Percentiles rank a stretch among this genome's conserved stretches.
These are phyloP conservation scores for Mobula birostris DNA, from an alignment of 2,113 vertebrate genomes.

Conservation along the genomic window DNA sequence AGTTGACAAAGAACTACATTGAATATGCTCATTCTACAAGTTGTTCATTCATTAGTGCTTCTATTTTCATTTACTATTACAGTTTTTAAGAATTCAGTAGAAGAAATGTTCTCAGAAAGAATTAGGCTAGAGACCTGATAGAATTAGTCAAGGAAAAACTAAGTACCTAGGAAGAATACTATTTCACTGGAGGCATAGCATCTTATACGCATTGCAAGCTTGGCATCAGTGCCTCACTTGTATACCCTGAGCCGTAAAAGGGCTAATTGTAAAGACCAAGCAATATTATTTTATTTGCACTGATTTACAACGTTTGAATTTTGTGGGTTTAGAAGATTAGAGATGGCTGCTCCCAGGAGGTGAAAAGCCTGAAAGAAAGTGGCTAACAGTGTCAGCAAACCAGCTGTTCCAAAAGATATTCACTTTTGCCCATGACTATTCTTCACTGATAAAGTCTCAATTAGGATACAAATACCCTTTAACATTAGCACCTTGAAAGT, in stretches of 20 bases:
- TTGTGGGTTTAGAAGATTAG: neutral
- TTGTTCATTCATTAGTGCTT: neutral
- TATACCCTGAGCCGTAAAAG: neutral
- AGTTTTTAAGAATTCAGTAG: neutral
- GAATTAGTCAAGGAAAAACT: neutral
- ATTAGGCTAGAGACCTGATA: neutral
- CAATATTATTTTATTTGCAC: neutral
- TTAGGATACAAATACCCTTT: neutral
- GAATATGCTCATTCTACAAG: neutral
- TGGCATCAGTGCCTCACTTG: neutral
- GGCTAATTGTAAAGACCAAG: neutral
- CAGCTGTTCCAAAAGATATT: too few species aligned
- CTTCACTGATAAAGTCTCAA: slow-evolving; percentile 5
- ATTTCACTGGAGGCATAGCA: neutral
- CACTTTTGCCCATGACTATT: too few species aligned
- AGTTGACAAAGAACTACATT: neutral
- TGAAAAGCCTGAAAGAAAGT: too few species aligned
- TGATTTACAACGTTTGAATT: neutral
- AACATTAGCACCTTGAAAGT: neutral
- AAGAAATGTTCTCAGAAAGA: neutral
- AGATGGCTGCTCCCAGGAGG: neutral
- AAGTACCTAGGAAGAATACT: neutral
- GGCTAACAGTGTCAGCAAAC: too few species aligned
- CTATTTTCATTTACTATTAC: neutral
- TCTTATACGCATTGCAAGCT: neutral